phyloP scores from a whole-genome alignment of 1,140 invertebrate genomes.

The Drosophila pallidifrons region DNA sequence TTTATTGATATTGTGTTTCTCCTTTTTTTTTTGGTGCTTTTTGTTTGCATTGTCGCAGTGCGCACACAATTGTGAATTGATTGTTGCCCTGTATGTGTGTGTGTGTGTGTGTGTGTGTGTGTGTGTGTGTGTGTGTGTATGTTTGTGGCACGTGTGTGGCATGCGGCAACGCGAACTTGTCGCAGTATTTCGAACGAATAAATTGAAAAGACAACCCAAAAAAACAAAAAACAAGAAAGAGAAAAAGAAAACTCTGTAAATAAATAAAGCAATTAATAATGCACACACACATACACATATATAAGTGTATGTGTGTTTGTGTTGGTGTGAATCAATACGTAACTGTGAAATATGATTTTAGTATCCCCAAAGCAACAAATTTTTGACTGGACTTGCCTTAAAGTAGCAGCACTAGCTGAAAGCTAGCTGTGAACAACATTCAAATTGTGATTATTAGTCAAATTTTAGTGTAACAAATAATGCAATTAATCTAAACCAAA shows the following conservation, averaged over 20 bases:
- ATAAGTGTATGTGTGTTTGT: conserved; percentile 24
- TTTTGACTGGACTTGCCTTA: conserved; percentile 75
- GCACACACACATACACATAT: conserved; percentile 2
- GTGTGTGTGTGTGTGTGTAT: too few species aligned
- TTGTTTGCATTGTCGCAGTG: conserved; percentile 3
- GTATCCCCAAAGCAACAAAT: conserved; percentile 42
- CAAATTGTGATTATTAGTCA: conserved; percentile 76
- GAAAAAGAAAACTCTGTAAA: not conserved
- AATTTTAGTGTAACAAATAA: conserved; percentile 50
- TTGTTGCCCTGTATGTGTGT: not conserved
- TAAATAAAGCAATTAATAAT: conserved; percentile 2
- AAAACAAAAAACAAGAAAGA: not conserved
- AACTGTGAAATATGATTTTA: conserved; percentile 3
- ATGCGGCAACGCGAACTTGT: conserved; percentile 4
- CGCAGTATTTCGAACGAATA: conserved; percentile 1
- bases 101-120: too few species aligned
- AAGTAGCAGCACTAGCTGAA: conserved; percentile 57
- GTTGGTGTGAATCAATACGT: not conserved
- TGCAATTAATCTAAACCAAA: conserved; percentile 8
- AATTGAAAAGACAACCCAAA: conserved; percentile 22
- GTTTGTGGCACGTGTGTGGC: conserved; percentile 19
- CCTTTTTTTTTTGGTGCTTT: not conserved
- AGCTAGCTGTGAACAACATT: conserved; percentile 57
- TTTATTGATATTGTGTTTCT: not conserved
- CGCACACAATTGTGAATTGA: conserved; percentile 19